phyloP scores from a whole-genome alignment of 2,888 invertebrate genomes.

The Pyralis farinalis region DNA sequence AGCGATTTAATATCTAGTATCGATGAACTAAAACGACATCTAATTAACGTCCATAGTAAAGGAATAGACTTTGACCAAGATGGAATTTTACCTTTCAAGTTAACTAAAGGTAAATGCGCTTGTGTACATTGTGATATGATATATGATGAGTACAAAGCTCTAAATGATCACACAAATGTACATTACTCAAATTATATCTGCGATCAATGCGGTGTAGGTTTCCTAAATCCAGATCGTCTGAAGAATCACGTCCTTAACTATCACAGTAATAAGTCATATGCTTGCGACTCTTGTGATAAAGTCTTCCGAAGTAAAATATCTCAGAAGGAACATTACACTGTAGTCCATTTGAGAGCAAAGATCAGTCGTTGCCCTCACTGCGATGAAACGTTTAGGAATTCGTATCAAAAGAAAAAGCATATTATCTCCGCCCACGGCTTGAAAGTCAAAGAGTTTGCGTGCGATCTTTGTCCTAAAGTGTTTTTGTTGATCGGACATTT shows the following conservation, averaged over 20 bases:
- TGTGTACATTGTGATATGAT: slow-evolving; percentile 8
- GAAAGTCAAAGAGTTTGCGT: slow-evolving; percentile 53
- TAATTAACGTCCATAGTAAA: slow-evolving; percentile 10
- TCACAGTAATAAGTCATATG: slow-evolving; percentile 24
- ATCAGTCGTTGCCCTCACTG: slow-evolving; percentile 34
- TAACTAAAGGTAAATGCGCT: slow-evolving; percentile 3
- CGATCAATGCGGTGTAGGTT: slow-evolving; percentile 36
- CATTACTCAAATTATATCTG: slow-evolving; percentile 41
- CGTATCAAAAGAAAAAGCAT: no score
- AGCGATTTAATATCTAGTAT: slow-evolving; percentile 3
- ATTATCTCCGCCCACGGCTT: no score
- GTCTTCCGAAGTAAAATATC: slow-evolving; percentile 7
- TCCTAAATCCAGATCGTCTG: slow-evolving; percentile 30
- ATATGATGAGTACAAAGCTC: slow-evolving; percentile 8
- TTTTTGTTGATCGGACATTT: slow-evolving; percentile 64
- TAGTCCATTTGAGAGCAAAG: slow-evolving; percentile 28
- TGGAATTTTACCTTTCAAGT: slow-evolving; percentile 14
- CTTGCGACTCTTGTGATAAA: slow-evolving; percentile 13
- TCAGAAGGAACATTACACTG: slow-evolving; percentile 6
- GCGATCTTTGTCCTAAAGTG: slow-evolving; percentile 68
- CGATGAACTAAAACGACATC: slow-evolving; percentile 14
- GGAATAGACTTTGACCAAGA: slow-evolving; percentile 9
- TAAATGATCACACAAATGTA: slow-evolving; percentile 34
- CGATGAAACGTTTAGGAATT: slow-evolving; percentile 26
- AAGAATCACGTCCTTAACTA: slow-evolving; percentile 27